phyloP scores from a whole-genome alignment of 2,113 vertebrate species.

The Alosa alosa region DNA sequence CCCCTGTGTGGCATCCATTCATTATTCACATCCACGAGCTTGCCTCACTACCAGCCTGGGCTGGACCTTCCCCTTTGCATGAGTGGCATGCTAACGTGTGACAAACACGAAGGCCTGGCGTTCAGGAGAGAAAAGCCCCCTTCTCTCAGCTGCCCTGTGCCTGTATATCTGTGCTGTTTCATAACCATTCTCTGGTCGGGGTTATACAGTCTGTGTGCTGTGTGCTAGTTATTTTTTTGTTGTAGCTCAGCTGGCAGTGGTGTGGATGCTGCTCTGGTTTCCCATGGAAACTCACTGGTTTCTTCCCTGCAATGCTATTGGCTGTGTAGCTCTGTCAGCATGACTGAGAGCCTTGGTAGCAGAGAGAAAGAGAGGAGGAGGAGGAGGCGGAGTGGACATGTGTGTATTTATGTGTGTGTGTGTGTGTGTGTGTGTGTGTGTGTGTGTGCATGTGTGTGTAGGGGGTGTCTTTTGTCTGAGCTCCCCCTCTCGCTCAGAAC shows the following conservation, averaged over 20 bases:
- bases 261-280: constrained; percentile 46
- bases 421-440: constrained; percentile 14
- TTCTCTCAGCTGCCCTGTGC: neutral
- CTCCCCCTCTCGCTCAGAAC: neutral
- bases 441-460: neutral
- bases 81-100: constrained; percentile 4
- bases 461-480: constrained; percentile 8
- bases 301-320: constrained; percentile 34
- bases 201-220: neutral
- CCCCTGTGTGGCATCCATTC: constrained; percentile 10
- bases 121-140: neutral
- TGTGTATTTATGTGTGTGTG: neutral
- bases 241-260: neutral
- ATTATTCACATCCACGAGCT: constrained; percentile 30
- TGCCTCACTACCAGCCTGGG: constrained; percentile 22
- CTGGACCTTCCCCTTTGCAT: constrained; percentile 4
- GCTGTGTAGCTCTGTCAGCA: constrained; percentile 54
- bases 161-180: neutral
- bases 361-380: constrained; percentile 42
- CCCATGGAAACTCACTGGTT: constrained; percentile 64
- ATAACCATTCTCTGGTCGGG: neutral
- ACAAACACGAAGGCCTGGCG: neutral
- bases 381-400: constrained; percentile 53
- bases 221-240: neutral
- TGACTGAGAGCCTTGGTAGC: constrained; percentile 44